Conservation (phyloP, 1,140 invertebrate species). For the Oedothorax gibbosus region DNA sequence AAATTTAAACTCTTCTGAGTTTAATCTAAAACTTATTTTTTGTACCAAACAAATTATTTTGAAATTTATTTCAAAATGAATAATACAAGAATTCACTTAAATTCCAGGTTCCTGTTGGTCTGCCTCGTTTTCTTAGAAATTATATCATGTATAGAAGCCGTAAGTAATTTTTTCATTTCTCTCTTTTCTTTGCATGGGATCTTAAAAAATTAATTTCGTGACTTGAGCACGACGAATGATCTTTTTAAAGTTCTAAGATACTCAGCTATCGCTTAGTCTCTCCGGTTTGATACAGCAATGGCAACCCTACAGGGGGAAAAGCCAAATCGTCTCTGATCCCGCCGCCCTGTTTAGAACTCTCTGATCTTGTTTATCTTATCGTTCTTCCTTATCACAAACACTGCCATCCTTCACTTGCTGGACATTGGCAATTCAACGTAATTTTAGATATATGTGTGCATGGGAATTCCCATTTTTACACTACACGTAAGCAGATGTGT, state of each 20-base stretch:
- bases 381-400: too few relatives aligned
- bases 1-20: too few relatives aligned
- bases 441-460: too few relatives aligned
- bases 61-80: not conserved
- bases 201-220: not conserved
- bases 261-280: constrained; percentile 26
- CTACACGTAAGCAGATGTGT: too few relatives aligned
- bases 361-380: not conserved
- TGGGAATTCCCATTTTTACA: too few relatives aligned
- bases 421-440: too few relatives aligned
- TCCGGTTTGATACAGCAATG: constrained; percentile 11
- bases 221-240: not conserved
- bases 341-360: constrained; percentile 1
- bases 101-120: constrained; percentile 30
- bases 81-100: not conserved
- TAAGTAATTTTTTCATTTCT: constrained; percentile 19
- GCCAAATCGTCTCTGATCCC: not conserved
- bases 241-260: not conserved
- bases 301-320: constrained; percentile 19
- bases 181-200: not conserved
- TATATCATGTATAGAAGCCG: constrained; percentile 46
- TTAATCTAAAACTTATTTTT: too few relatives aligned
- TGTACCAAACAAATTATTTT: not conserved
- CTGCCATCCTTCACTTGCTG: too few relatives aligned
- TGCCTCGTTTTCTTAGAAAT: constrained; percentile 23